These are phyloP conservation scores for Harmothoe impar DNA, from an alignment of 2,888 invertebrate species.

Conservation along the genomic window DNA sequence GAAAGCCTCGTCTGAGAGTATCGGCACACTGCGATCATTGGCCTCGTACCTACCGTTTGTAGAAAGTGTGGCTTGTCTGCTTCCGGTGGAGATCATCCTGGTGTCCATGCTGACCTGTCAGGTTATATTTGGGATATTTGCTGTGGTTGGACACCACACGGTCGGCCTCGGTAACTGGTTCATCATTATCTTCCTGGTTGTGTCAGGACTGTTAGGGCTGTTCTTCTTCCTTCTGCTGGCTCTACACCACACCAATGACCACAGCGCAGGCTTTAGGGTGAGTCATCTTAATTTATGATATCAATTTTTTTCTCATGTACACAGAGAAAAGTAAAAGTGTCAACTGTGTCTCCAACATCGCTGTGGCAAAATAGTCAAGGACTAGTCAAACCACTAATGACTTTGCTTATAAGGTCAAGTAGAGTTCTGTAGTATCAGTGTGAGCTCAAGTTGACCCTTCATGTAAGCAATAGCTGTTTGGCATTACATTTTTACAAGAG, in stretches of 20 bases:
- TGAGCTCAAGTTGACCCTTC: too few species aligned
- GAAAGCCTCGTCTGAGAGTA: neutral
- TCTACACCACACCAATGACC: neutral
- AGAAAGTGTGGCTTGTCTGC: neutral
- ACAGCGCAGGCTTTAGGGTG: neutral
- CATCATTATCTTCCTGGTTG: neutral
- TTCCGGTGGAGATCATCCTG: neutral
- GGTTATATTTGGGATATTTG: neutral
- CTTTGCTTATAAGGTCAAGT: too few species aligned
- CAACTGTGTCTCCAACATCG: too few species aligned
- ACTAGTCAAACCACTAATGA: too few species aligned
- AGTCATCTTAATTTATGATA: too few species aligned
- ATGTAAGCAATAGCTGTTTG: too few species aligned
- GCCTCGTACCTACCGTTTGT: neutral
- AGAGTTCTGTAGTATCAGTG: too few species aligned
- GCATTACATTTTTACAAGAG: too few species aligned
- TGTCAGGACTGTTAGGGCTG: neutral
- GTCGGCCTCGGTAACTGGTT: neutral
- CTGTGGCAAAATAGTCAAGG: too few species aligned
- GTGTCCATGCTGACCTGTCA: neutral
- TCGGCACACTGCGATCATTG: neutral
- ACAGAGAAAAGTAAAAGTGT: too few species aligned
- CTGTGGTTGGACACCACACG: neutral
- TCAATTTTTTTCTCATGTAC: too few species aligned
- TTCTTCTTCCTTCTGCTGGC: neutral